phyloP scores from a whole-genome alignment of 2,888 invertebrate species.

The Andrena hattorfiana region DNA sequence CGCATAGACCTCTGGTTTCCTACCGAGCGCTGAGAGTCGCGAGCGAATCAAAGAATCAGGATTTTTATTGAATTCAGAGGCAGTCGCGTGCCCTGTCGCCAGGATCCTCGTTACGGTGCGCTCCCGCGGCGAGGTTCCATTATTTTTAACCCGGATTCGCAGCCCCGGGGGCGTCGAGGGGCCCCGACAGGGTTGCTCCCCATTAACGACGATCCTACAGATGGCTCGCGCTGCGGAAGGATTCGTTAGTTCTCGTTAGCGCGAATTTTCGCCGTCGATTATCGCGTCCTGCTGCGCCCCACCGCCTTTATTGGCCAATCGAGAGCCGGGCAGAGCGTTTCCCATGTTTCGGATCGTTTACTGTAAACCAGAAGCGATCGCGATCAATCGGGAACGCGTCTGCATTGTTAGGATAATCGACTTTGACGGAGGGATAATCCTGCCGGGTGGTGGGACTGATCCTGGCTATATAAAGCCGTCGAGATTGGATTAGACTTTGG shows the following conservation, averaged over 20 bases:
- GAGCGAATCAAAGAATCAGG: conserved; percentile 17
- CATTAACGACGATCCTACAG: conserved; percentile 79
- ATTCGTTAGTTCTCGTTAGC: conserved; percentile 82
- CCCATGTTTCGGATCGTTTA: conserved; percentile 67
- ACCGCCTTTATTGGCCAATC: conserved; percentile 60
- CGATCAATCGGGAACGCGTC: conserved; percentile 26
- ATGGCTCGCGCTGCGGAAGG: conserved; percentile 81
- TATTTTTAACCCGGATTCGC: conserved; percentile 76
- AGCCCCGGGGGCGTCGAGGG: conserved; percentile 61
- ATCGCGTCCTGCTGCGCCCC: conserved; percentile 58
- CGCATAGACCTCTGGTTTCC: neutral
- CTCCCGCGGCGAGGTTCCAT: conserved; percentile 77
- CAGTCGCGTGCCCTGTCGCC: conserved; percentile 63
- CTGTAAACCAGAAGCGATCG: conserved; percentile 55
- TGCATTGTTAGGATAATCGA: conserved; percentile 57
- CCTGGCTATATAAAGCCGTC: neutral
- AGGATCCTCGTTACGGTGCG: conserved; percentile 78
- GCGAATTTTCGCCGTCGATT: conserved; percentile 67
- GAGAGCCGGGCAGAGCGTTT: conserved; percentile 18
- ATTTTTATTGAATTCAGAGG: conserved; percentile 17
- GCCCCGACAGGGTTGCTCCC: conserved; percentile 67
- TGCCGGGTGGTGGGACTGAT: neutral
- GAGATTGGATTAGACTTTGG: conserved; percentile 35
- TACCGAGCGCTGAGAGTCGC: neutral
- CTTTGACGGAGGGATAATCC: conserved; percentile 29